Evolutionary conservation across 35 echinoderm and acorn worm species (phyloP), one percentile per base, ranked within the genome.

Genomic region (Anneissia japonica): DNA sequence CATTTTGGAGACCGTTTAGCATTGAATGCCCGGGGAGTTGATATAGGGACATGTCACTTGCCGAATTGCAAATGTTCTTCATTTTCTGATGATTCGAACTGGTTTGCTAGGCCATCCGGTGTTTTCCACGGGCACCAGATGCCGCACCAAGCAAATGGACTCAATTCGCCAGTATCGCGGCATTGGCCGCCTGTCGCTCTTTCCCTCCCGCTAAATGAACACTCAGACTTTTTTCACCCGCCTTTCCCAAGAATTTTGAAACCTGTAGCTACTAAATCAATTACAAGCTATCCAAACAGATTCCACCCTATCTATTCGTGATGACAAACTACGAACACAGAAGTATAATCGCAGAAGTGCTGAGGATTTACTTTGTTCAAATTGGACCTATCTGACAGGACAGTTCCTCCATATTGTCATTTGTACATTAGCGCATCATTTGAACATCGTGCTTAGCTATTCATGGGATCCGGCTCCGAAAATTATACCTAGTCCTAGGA

Each of bases 261-360:
- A 89, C 92, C 92, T 35, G 89, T 93, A 38, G 87, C 92, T 23
- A 93, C 92, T 14, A 93, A 93, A 81, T 85, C 81, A 26, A 75
- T 93, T 11, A 80, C 92, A 76, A 86, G 75, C 39, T 93, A 89
- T 80, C 92, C 92, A 37, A 83, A 83, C 17, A 75, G 92, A 56
- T 93, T 89, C 81, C 92, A 93, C 85, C 85, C 92, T 6, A 93
- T 93, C 29, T 89, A 86, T 73, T 89, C 87, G 31, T 93, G 81
- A 93, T 79, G 36, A 31, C 37, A 16, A 9, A 31, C 0, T 30
- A 31, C 16, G 39, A 79, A 55, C 19, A 81, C 26, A 39, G 26
- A 16, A 64, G n/a, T n/a, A n/a, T n/a, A 23, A 23, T 3, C 51
- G 40, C 4, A 43, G 40, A 43, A 14, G 14, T 4, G 40, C 40